A percentile compares a stretch with the other conserved stretches of the same genome.
phyloP scores from a whole-genome alignment of 2,797 vertebrate species.

The Bryconaethiops microstoma region DNA sequence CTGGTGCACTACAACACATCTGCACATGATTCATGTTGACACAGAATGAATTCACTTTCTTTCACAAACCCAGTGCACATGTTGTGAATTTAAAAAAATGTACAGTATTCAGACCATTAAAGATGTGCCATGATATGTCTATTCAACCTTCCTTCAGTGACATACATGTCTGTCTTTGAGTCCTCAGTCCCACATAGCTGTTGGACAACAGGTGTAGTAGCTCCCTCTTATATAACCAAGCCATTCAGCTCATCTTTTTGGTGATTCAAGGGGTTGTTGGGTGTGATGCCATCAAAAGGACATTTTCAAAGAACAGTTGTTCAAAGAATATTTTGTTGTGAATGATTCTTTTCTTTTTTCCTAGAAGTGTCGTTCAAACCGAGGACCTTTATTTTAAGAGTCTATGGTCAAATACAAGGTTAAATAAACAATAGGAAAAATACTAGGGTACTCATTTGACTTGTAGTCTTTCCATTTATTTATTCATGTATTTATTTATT shows the following conservation, averaged over 20 bases:
- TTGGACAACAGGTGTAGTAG: conserved; percentile 45
- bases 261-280: not conserved
- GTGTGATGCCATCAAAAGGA: not conserved
- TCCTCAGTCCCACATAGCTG: conserved; percentile 28
- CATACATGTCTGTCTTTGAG: conserved; percentile 4
- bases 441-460: too few relatives aligned
- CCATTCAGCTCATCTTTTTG: not conserved
- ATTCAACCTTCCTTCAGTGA: not conserved
- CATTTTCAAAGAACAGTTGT: not conserved
- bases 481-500: not conserved
- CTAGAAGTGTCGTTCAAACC: too few relatives aligned
- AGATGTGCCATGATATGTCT: not conserved
- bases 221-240: conserved; percentile 24
- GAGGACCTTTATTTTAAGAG: not conserved
- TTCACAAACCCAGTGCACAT: not conserved
- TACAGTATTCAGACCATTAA: conserved; percentile 21
- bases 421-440: not conserved
- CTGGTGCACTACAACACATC: not conserved
- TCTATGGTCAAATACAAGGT: not conserved
- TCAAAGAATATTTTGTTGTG: not conserved
- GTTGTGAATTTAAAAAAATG: conserved; percentile 13
- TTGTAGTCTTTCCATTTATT: too few relatives aligned
- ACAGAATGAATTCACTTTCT: conserved; percentile 3
- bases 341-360: too few relatives aligned
- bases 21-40: conserved; percentile 1